phyloP scores from a whole-genome alignment of 2,888 invertebrate genomes.

The Dioctria rufipes region DNA sequence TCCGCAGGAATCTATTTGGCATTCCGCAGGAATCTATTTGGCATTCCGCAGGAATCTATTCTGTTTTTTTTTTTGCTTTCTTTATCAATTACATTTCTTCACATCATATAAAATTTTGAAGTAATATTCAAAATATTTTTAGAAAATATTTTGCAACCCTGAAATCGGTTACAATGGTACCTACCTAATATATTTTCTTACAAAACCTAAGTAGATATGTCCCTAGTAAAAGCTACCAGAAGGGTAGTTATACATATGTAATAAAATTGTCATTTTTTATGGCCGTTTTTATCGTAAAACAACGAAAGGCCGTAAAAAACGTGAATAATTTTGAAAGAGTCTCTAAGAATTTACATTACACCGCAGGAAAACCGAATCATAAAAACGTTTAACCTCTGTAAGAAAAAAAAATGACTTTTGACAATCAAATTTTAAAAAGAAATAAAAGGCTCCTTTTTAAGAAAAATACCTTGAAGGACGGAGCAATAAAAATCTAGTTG shows the following conservation, averaged over 20 bases:
- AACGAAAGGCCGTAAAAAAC: conserved; percentile 16
- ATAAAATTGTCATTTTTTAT: conserved; percentile 38
- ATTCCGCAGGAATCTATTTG: too few species aligned
- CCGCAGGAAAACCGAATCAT: conserved; percentile 44
- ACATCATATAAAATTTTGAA: too few species aligned
- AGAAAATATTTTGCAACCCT: conserved; percentile 42
- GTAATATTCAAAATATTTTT: background rate
- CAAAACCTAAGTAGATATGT: background rate
- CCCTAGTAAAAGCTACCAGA: conserved; percentile 34
- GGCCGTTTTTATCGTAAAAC: background rate
- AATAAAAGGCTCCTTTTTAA: background rate
- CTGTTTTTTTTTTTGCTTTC: too few species aligned
- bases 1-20: too few species aligned
- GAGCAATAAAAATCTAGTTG: conserved; percentile 27
- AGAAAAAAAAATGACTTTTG: conserved; percentile 28
- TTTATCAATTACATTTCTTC: too few species aligned
- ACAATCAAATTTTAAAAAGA: conserved; percentile 14
- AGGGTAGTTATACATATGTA: conserved; percentile 6
- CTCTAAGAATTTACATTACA: conserved; percentile 23
- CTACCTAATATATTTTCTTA: background rate
- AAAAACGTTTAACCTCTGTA: conserved; percentile 16
- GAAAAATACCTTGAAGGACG: conserved; percentile 35
- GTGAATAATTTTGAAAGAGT: conserved; percentile 20
- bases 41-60: too few species aligned
- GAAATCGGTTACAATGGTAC: conserved; percentile 12